A percentile compares a stretch with the other conserved stretches of the same genome.
These are phyloP conservation scores for Eupithecia vulgata DNA, from an alignment of 2,888 invertebrate genomes.

Conservation along the genomic window DNA sequence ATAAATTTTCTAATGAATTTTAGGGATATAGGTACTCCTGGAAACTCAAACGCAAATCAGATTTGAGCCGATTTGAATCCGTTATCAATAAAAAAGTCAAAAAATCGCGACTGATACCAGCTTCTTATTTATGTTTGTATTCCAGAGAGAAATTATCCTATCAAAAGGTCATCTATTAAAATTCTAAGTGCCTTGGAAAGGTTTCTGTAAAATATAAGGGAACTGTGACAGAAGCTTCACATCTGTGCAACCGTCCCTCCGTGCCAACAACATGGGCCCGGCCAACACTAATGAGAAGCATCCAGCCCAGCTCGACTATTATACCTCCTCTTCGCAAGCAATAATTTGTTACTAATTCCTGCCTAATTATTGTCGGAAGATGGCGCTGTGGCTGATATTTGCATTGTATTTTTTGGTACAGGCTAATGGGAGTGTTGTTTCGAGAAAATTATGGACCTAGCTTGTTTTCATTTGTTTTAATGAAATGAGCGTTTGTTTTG, in stretches of 20 bases:
- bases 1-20: too few species aligned
- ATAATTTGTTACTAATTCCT: conserved; percentile 81
- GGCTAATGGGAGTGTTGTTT: conserved; percentile 22
- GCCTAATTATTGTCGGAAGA: conserved; percentile 71
- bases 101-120: too few species aligned
- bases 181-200: too few species aligned
- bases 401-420: conserved; percentile 37
- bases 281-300: conserved; percentile 78
- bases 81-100: too few species aligned
- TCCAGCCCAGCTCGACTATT: conserved; percentile 70
- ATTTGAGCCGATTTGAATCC: too few species aligned
- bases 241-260: conserved; percentile 8
- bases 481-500: conserved; percentile 9
- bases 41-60: too few species aligned
- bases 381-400: conserved; percentile 46
- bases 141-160: too few species aligned
- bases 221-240: background rate
- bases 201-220: background rate
- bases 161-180: too few species aligned
- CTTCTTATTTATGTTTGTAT: too few species aligned
- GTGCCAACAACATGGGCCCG: conserved; percentile 60
- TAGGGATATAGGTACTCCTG: too few species aligned
- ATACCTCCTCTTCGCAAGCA: conserved; percentile 71
- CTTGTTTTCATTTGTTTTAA: conserved; percentile 28
- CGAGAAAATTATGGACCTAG: conserved; percentile 18